Evolutionary conservation across 1,140 invertebrate species (phyloP).

Genomic region (Ips nitidus): DNA sequence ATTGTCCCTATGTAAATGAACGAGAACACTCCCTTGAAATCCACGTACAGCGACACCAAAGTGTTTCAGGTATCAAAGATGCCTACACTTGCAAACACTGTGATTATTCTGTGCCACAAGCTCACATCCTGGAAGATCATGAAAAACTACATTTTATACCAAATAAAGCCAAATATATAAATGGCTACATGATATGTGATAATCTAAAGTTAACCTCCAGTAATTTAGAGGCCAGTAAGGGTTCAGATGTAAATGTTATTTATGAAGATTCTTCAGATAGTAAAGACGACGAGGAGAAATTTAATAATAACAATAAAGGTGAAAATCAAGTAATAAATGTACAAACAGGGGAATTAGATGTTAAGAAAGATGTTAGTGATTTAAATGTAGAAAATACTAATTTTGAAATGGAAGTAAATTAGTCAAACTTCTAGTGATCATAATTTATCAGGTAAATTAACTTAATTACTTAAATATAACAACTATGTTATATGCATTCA

Average conservation of each 20-base stretch:
- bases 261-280: slow-evolving; percentile 50
- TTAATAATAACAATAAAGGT: slow-evolving; percentile 49
- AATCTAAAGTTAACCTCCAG: slow-evolving; percentile 54
- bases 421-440: slow-evolving; percentile 52
- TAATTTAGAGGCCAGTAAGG: slow-evolving; percentile 48
- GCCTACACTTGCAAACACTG: slow-evolving; percentile 77
- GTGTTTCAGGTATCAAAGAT: slow-evolving; percentile 58
- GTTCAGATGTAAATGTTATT: slow-evolving; percentile 45
- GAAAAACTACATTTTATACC: slow-evolving; percentile 72
- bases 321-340: slow-evolving; percentile 59
- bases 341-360: slow-evolving; percentile 56
- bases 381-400: slow-evolving; percentile 26
- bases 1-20: slow-evolving; percentile 76
- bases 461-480: slow-evolving; percentile 31
- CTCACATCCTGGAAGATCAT: slow-evolving; percentile 77
- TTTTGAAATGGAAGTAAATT: slow-evolving; percentile 40
- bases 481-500: slow-evolving; percentile 32
- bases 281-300: slow-evolving; percentile 38
- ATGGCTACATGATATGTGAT: slow-evolving; percentile 62
- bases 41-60: slow-evolving; percentile 73
- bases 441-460: slow-evolving; percentile 37
- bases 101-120: slow-evolving; percentile 77
- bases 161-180: slow-evolving; percentile 61
- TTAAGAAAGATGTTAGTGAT: slow-evolving; percentile 38
- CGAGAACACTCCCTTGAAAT: slow-evolving; percentile 72